A percentile compares a stretch with the other conserved stretches of the same genome.
These are phyloP conservation scores for Dynastes tityus DNA, from an alignment of 2,888 invertebrate species.

Conservation along the genomic window DNA sequence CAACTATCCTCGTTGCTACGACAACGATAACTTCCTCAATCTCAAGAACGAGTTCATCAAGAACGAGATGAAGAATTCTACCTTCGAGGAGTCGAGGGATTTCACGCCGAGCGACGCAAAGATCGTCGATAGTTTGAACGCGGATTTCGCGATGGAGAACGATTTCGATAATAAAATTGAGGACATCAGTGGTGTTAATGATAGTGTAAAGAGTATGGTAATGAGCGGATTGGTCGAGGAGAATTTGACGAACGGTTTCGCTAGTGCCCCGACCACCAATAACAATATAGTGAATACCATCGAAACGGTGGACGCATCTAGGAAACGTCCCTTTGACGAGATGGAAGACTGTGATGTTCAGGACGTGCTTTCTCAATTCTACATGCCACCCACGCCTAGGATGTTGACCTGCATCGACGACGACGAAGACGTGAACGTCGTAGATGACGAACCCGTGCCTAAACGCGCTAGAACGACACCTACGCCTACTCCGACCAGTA, in stretches of 20 bases:
- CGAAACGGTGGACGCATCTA: constrained; percentile 56
- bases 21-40: constrained; percentile 66
- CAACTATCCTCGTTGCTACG: constrained; percentile 67
- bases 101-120: constrained; percentile 58
- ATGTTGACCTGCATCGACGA: constrained; percentile 80
- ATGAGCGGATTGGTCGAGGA: constrained; percentile 62
- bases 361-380: constrained; percentile 81
- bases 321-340: constrained; percentile 74
- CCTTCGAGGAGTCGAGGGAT: constrained; percentile 57
- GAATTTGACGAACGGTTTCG: constrained; percentile 44
- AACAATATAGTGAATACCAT: constrained; percentile 50
- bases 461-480: constrained; percentile 62
- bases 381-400: constrained; percentile 80
- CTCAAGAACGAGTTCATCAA: constrained; percentile 66
- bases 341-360: constrained; percentile 80
- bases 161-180: constrained; percentile 65
- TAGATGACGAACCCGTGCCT: constrained; percentile 66
- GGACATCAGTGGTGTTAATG: constrained; percentile 64
- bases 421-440: constrained; percentile 72
- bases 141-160: constrained; percentile 64
- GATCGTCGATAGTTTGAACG: constrained; percentile 57
- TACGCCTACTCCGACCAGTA: not conserved
- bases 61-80: constrained; percentile 62
- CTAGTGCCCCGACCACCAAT: constrained; percentile 35
- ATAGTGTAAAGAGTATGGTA: constrained; percentile 62